These are phyloP conservation scores for Remorina albescens DNA, from an alignment of 2,797 vertebrate genomes.

Conservation along the genomic window DNA sequence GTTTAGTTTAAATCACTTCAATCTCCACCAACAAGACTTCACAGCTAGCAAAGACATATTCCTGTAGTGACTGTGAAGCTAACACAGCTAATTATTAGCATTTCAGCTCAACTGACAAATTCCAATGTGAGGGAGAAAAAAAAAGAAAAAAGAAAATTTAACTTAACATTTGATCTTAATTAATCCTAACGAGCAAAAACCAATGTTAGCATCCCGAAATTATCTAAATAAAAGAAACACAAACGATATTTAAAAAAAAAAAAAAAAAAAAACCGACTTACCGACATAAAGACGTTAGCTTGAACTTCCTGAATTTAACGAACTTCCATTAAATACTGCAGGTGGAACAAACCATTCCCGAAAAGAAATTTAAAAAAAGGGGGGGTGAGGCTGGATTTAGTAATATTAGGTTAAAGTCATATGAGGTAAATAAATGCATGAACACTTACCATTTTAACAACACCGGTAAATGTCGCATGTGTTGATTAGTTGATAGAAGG, in stretches of 20 bases:
- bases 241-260: no score
- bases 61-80: background rate
- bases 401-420: background rate
- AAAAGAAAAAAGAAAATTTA: no score
- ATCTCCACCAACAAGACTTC: background rate
- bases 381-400: background rate
- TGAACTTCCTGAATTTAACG: no score
- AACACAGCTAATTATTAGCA: background rate
- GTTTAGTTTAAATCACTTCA: background rate
- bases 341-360: conserved; percentile 32
- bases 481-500: no score
- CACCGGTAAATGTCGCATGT: no score
- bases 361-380: no score
- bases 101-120: no score
- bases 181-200: background rate
- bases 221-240: background rate
- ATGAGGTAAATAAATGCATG: background rate
- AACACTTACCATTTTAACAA: no score
- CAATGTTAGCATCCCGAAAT: background rate
- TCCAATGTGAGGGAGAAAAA: no score
- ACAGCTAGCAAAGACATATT: background rate
- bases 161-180: background rate
- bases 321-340: accelerated
- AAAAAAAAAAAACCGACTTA: no score
- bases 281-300: no score